A percentile compares a stretch with the other conserved stretches of the same genome.
Evolutionary conservation across 2,888 invertebrate species (phyloP).

Genomic region (Chymomyza amoena): DNA sequence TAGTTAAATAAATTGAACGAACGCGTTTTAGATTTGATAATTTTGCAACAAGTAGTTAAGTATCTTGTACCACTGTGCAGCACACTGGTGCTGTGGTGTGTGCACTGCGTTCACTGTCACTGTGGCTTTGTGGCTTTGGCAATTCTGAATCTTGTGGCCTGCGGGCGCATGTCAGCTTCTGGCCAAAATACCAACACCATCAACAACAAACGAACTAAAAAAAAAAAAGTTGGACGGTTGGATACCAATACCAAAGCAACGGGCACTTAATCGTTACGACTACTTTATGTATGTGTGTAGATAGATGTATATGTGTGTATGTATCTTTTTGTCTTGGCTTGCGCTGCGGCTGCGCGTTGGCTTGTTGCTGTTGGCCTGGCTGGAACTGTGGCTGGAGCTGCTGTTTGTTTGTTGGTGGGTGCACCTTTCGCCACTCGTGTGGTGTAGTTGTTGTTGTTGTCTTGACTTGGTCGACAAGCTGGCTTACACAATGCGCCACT

Average conservation of each 20-base stretch:
- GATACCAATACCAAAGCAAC: neutral
- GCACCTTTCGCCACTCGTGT: constrained; percentile 67
- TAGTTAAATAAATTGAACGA: too few species aligned
- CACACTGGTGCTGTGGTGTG: too few species aligned
- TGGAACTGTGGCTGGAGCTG: constrained; percentile 29
- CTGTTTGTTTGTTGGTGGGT: constrained; percentile 58
- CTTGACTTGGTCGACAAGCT: constrained; percentile 27
- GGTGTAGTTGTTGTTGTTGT: constrained; percentile 20
- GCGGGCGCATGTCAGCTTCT: constrained; percentile 1
- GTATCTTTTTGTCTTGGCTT: neutral
- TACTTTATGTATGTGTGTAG: neutral
- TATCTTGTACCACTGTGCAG: constrained; percentile 1
- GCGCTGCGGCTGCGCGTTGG: neutral
- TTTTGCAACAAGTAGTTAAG: constrained; percentile 18
- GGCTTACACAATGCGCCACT: constrained; percentile 39
- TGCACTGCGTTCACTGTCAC: neutral
- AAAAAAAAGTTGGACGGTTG: neutral
- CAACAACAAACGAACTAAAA: neutral
- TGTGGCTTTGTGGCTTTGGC: constrained; percentile 1
- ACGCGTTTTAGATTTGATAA: neutral
- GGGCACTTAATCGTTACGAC: constrained; percentile 1
- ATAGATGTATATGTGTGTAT: neutral
- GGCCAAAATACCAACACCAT: neutral
- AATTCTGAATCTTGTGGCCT: neutral
- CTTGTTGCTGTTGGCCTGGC: constrained; percentile 3